Evolutionary conservation across 2,113 vertebrate species (phyloP).

Genomic region (Takifugu flavidus): DNA sequence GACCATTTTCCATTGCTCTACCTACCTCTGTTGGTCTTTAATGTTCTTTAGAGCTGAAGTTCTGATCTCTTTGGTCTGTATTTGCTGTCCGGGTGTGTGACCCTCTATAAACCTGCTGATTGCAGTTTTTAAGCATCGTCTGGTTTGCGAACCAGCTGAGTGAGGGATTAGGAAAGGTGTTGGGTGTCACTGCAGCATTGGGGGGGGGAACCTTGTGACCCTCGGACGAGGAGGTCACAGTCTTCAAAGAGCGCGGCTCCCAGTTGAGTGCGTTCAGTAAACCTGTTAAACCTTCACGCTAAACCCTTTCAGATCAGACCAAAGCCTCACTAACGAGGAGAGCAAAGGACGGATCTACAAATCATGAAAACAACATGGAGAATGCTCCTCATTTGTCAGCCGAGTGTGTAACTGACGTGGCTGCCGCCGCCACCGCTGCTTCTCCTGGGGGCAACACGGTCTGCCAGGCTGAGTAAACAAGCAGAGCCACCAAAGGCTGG

Average conservation of each 20-base stretch:
- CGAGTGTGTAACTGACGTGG: neutral
- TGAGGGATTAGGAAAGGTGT: conserved; percentile 28
- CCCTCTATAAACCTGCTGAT: conserved; percentile 24
- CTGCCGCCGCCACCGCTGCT: neutral
- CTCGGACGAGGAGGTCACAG: conserved; percentile 22
- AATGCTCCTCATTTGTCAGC: neutral
- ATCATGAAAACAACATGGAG: too few relatives aligned
- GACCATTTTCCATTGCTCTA: too few relatives aligned
- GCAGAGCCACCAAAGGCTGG: conserved; percentile 28
- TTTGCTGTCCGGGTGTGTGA: conserved; percentile 24
- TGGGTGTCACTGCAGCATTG: conserved; percentile 24
- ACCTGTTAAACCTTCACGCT: conserved; percentile 18
- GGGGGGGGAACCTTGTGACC: conserved; percentile 47
- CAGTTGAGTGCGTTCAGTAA: conserved; percentile 17
- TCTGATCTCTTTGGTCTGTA: neutral
- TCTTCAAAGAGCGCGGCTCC: conserved; percentile 55
- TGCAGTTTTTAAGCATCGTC: conserved; percentile 8
- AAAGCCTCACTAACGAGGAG: conserved; percentile 28
- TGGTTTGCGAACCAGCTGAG: conserved; percentile 8
- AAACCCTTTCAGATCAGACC: conserved; percentile 19
- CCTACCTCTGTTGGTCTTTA: too few relatives aligned
- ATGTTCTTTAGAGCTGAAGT: neutral
- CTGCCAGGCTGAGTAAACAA: conserved; percentile 19
- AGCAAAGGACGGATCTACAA: too few relatives aligned
- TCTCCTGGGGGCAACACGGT: neutral